Evolutionary conservation across 2,113 vertebrate species (phyloP), one percentile per base, ranked within the genome.

Genomic region (Centrocercus urophasianus): DNA sequence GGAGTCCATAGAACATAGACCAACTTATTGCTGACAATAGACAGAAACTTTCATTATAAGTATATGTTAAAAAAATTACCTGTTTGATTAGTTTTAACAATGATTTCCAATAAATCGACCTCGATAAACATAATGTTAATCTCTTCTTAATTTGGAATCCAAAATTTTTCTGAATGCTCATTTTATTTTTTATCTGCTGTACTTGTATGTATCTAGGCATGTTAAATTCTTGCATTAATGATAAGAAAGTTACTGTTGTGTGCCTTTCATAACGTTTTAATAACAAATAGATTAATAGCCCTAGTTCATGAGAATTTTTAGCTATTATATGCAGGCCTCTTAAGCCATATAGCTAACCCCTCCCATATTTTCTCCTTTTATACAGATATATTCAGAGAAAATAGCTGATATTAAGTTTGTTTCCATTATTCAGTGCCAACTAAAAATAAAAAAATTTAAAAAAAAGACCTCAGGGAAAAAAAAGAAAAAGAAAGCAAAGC

Each of bases 331-430:
- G 45, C 70, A 42, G 40, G 56, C 6, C 25, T 70, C 74, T 90
- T 92, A 84, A 95, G 85, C 65, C 76, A 66, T 63, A 81, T 10
- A 97, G 60, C 60, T 95, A 96, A 73, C 60, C n/a, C 22, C 86
- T 96, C 73, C 74, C 83, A 88, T 86, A 89, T 93, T 84, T 88
- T 27, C 67, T 92, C 56, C 82, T 83, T 80, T 95, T 92, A 91
- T 42, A 88, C 48, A 88, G 93, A 95, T 70, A 80, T 74, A 57
- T 65, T 74, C 34, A 82, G 47, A 91, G 83, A 78, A 91, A 94
- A 73, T 42, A 75, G 74, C 69, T 65, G 28, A 95, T 96, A 96
- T 63, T 74, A 85, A 96, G 65, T 95, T 96, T 96, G 78, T 97
- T 96, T 96, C 86, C 78, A 73, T 83, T 94, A 76, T 67, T 80